Base-by-base conservation (phyloP, 1,140 invertebrate species). In the Trissolcus basalis region DNA sequence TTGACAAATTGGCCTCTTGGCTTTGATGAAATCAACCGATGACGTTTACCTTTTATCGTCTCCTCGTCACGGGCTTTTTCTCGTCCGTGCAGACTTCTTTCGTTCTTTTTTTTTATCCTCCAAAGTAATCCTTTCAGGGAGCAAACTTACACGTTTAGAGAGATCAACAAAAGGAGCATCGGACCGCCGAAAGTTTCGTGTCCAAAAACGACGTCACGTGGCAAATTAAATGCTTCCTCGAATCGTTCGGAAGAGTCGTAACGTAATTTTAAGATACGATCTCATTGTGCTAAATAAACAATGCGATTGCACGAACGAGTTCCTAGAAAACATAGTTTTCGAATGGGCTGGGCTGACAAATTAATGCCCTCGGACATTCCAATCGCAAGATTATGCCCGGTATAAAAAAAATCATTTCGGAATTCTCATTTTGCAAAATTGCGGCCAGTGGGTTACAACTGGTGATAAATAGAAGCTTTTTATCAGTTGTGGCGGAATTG, bases 1-100 rank as follows among this genome's bases (percentile, higher is more conserved):
- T 58, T 67, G 63, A 58, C 63, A 67, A 67, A 67, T 67, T 51
- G 63, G 53, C 13, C 10, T 51, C 10, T 51, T 33, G 39, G 35
- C 27, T 41, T 32, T 33, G 47, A 44, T 35, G 27, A 50, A 27
- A 7, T n/a, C 0, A 14, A 56, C 55, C 43, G 12, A 56, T 56
- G 45, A 49, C 15, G 44, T 49, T 43, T 14, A 27, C 50, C 27
- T 43, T 50, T 55, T 32, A 39, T 32, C 41, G 53, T 15, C 27
- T 11, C 11, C 3, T 44, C 11, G 43, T 44, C 6, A 44, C 12
- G 11, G 8, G 43, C 43, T 13, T 44, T 43, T 43, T 43, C 12
- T 9, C 39, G 3, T 14, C n/a, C 4, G 19, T 41, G 41, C 13
- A 43, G 41, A 45, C 54, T 19, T 8, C 7, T 4, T 15, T 43